A percentile compares a stretch with the other conserved stretches of the same genome.
These are phyloP conservation scores for Drosophila busckii DNA, from an alignment of 1,140 invertebrate genomes.

Conservation along the genomic window DNA sequence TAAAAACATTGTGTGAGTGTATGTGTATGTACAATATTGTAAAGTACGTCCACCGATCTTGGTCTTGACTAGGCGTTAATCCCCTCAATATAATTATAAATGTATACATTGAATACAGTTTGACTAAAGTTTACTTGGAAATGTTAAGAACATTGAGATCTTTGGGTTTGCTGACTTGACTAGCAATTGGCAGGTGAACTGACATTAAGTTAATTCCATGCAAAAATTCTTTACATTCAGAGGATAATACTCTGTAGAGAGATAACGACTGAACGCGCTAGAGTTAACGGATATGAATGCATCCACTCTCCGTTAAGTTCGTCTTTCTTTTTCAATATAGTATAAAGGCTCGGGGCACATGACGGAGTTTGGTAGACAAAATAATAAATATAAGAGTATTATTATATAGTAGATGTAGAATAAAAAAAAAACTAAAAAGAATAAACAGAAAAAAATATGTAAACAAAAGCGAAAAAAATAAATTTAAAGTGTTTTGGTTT, in stretches of 20 bases:
- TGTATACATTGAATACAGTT: no score
- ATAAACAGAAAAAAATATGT: slow-evolving; percentile 54
- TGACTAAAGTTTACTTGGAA: no score
- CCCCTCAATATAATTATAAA: background rate
- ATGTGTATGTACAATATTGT: background rate
- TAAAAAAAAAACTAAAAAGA: slow-evolving; percentile 53
- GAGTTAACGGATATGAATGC: no score
- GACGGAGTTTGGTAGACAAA: no score
- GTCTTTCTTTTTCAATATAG: no score
- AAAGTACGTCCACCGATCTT: slow-evolving; percentile 3
- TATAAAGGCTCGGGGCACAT: no score
- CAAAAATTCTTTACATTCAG: background rate
- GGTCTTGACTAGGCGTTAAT: slow-evolving; percentile 16
- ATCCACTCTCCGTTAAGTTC: no score
- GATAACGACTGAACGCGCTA: no score
- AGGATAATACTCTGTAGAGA: no score
- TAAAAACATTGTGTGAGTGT: slow-evolving; percentile 4
- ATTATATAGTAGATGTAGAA: no score
- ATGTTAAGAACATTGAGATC: slow-evolving; percentile 40
- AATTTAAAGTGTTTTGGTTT: slow-evolving; percentile 25
- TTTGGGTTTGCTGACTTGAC: slow-evolving; percentile 26
- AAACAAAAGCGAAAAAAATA: slow-evolving; percentile 49
- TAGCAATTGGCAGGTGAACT: slow-evolving; percentile 7
- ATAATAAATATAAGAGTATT: no score
- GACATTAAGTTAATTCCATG: background rate